Percentiles rank a stretch among this genome's conserved stretches.
Evolutionary conservation across 1,140 invertebrate genomes (phyloP).

Genomic region (Pseudachorutes palmiensis): DNA sequence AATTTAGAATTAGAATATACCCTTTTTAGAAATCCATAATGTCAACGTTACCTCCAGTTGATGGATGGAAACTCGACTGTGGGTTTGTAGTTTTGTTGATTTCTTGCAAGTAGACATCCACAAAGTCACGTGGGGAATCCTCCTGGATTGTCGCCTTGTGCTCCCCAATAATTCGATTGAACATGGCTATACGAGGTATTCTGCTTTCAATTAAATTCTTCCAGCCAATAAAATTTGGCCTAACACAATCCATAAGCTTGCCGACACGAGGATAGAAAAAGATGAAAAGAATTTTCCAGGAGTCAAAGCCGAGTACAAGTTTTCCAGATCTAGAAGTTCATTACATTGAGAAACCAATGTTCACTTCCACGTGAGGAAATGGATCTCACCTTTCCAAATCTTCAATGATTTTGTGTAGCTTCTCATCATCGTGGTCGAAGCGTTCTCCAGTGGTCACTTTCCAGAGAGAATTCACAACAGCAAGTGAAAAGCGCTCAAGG

Average conservation of each 20-base stretch:
- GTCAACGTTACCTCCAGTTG: constrained; percentile 13
- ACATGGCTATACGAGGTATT: background rate
- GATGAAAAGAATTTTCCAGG: background rate
- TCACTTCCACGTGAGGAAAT: background rate
- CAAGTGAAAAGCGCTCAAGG: constrained; percentile 7
- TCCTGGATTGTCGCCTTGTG: background rate
- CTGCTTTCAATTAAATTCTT: background rate
- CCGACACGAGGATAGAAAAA: background rate
- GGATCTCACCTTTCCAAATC: constrained; percentile 9
- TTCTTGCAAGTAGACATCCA: background rate
- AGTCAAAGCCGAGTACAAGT: background rate
- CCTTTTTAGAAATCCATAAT: too few species aligned
- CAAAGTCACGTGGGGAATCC: background rate
- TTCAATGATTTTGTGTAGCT: constrained; percentile 11
- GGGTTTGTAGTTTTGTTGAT: constrained; percentile 8
- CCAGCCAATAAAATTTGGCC: background rate
- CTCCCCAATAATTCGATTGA: background rate
- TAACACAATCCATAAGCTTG: too few species aligned
- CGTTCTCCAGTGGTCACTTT: constrained; percentile 16
- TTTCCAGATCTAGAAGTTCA: background rate
- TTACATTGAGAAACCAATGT: background rate
- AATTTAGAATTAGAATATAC: too few species aligned
- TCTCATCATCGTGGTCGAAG: constrained; percentile 17
- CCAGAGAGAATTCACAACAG: constrained; percentile 24
- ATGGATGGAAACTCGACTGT: constrained; percentile 16